Conservation (phyloP, 2,113 vertebrate genomes). For the Mobula birostris region DNA sequence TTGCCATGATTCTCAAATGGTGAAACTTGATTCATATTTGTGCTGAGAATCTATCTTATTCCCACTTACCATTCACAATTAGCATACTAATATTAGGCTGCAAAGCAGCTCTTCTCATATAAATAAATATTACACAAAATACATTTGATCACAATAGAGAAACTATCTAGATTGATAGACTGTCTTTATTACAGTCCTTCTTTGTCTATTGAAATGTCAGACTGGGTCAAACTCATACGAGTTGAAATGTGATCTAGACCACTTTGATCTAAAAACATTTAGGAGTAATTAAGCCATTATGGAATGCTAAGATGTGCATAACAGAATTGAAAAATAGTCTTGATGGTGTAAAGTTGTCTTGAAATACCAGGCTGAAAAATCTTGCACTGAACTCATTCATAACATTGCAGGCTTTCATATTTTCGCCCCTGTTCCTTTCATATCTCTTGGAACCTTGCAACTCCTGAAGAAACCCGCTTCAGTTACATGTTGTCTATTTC, state of each 20-base stretch:
- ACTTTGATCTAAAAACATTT: conserved; percentile 9
- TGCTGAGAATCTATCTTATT: conserved; percentile 25
- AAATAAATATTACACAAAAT: not conserved
- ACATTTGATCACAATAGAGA: not conserved
- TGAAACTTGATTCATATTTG: not conserved
- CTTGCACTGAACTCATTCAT: conserved; percentile 5
- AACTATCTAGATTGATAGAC: not conserved
- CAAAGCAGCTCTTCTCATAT: not conserved
- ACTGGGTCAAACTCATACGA: not conserved
- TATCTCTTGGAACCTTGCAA: not conserved
- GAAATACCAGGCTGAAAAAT: not conserved
- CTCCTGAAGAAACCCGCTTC: not conserved
- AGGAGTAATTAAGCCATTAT: conserved; percentile 25
- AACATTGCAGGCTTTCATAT: not conserved
- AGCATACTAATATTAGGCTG: not conserved
- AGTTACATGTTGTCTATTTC: not conserved
- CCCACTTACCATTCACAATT: not conserved
- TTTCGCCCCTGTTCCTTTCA: not conserved
- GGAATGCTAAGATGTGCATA: conserved; percentile 19
- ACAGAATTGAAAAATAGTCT: conserved; percentile 29
- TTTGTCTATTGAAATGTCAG: conserved; percentile 25
- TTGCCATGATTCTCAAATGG: conserved; percentile 47
- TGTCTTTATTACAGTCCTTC: conserved; percentile 1
- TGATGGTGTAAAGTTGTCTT: conserved; percentile 3
- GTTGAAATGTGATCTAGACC: conserved; percentile 13